Base-by-base conservation (phyloP, 2,888 invertebrate species). In the Perdita meconis region DNA sequence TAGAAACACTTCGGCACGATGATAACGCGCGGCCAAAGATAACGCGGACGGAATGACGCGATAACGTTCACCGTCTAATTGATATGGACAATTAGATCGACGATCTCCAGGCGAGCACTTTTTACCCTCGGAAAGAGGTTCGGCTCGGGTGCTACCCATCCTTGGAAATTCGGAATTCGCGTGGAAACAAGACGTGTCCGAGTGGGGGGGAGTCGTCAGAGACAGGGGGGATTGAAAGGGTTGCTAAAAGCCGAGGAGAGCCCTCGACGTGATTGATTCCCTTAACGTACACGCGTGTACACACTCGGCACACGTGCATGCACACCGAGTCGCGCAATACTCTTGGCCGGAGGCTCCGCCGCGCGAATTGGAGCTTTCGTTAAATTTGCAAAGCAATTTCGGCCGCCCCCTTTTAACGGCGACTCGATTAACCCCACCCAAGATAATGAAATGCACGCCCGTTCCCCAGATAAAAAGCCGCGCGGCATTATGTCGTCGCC, bases 191-290 rank as follows among this genome's bases (percentile, higher is more conserved):
- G 47, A 19, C 10, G 10, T 19, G 19, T 16, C 16, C 19, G 19
- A 19, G 19, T 3, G 19, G 19, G 3, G 10, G 22, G 12, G 47
- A 12, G 16, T 16, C 19, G 44, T 10, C 16, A 8, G 19, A 22
- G 47, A 47, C 16, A 16, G 3, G 36, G 22, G 34, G 34, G 36
- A 16, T 24, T 24, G 42, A 68, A 51, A 26, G 69, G 51, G 51
- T 34, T 38, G 66, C 63, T 50, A 71, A 60, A 67, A 76, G 57
- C 64, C 38, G 63, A 26, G 36, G 51, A 59, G 53, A 56, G 68
- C 80, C 59, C 81, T 81, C 61, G 70, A 81, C 44, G 60, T 78
- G 80, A 82, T 82, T 81, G 73, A 82, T 82, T 67, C 55, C 24
- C 42, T 24, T n/a, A 24, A 57, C 55, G 44, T 55, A 59, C 44